phyloP scores from a whole-genome alignment of 1,140 invertebrate genomes.

The Temnothorax nylanderi region DNA sequence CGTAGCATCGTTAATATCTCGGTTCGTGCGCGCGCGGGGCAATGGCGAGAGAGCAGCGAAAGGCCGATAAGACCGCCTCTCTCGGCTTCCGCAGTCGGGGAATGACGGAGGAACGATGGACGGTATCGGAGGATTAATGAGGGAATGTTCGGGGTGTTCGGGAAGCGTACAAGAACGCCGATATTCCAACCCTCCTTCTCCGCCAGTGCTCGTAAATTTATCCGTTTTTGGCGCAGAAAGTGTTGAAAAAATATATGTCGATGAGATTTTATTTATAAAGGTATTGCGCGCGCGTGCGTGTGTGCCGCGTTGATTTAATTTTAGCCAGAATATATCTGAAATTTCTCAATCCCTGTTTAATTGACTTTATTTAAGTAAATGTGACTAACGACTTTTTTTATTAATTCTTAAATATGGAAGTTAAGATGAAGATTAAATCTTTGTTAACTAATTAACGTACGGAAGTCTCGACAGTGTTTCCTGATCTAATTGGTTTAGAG shows the following conservation, averaged over 20 bases:
- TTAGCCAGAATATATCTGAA: background rate
- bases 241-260: conserved; percentile 37
- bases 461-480: background rate
- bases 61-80: conserved; percentile 64
- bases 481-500: background rate
- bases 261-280: conserved; percentile 29
- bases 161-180: conserved; percentile 41
- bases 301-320: background rate
- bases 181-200: conserved; percentile 10
- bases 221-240: conserved; percentile 20
- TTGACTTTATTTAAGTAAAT: background rate
- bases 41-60: conserved; percentile 23
- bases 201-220: conserved; percentile 40
- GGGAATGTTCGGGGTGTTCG: conserved; percentile 65
- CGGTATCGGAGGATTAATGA: conserved; percentile 74
- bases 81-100: conserved; percentile 56
- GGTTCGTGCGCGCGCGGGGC: conserved; percentile 58
- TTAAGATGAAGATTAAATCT: background rate
- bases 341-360: background rate
- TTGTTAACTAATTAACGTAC: background rate
- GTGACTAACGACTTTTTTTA: background rate
- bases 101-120: conserved; percentile 53
- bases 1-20: conserved; percentile 76
- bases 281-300: background rate
- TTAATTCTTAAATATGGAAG: background rate